Base-by-base conservation (phyloP, 2,888 invertebrate genomes). In the Zaprionus lineosus region DNA sequence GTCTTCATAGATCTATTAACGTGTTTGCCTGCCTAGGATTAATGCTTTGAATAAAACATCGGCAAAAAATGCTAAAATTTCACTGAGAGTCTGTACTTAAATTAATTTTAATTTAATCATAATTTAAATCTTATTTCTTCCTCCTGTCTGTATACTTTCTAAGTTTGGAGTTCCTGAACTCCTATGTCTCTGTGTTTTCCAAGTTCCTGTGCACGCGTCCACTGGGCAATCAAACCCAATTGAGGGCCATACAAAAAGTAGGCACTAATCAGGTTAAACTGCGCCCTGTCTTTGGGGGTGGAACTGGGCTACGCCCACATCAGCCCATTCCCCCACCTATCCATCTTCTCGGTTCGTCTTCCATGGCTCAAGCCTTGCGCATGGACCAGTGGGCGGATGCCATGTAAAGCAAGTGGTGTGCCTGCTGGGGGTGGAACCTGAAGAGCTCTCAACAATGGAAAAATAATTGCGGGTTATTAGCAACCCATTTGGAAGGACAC, bases 381-480 rank as follows among this genome's bases (percentile, higher is more conserved):
- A 57, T 46, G 52, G 37, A 9, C 37, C n/a, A 39, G 40, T 50
- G 48, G 24, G 33, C 44, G 44, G 36, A n/a, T n/a, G n/a, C n/a
- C n/a, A 12, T 33, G 8, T n/a, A 19, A 8, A 24, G 36, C 37
- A 18, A 46, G 46, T 11, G 29, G 16, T 9, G 21, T 12, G 11
- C 15, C 7, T 29, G 5, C 9, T 8, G 61, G 60, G 68, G 57
- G 60, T 60, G 59, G 26, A 52, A 41, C 6, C 26, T 34, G 50
- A 50, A 64, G 44, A 48, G 50, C 72, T 58, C 60, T 58, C 31
- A 56, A 77, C 79, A 78, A 77, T 79, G 61, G 64, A 29, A 61
- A 65, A 70, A 75, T 77, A 77, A 77, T 77, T 77, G 73, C 67
- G 76, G 76, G 76, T 75, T 78, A 78, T 73, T 74, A 72, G 72